Percentiles rank a stretch among this genome's conserved stretches.
These are phyloP conservation scores for Eristalis intricaria DNA, from an alignment of 2,888 invertebrate genomes.

Conservation along the genomic window DNA sequence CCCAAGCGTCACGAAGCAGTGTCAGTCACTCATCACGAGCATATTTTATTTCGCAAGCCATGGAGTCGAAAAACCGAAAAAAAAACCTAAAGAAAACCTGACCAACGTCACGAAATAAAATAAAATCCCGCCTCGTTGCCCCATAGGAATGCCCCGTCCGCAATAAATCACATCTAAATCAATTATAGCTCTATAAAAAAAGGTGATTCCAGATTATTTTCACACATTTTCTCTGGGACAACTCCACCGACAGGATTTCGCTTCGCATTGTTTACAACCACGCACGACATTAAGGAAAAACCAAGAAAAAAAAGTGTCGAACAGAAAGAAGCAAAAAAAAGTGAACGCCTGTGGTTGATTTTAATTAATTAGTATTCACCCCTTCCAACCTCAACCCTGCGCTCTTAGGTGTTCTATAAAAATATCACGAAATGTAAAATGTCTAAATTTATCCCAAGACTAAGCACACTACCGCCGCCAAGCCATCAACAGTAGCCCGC, in stretches of 20 bases:
- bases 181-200: background rate
- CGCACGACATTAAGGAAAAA: background rate
- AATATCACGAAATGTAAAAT: constrained; percentile 20
- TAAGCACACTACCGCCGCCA: background rate
- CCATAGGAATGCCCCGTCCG: background rate
- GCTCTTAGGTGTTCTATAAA: constrained; percentile 1
- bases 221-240: background rate
- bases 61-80: no score
- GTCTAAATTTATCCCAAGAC: constrained; percentile 32
- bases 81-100: background rate
- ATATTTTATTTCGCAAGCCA: background rate
- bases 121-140: background rate
- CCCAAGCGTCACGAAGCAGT: background rate
- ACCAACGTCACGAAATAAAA: background rate
- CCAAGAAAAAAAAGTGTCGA: background rate
- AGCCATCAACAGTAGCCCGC: background rate
- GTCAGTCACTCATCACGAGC: background rate
- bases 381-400: background rate
- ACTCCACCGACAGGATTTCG: background rate
- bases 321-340: background rate
- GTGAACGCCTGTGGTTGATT: constrained; percentile 23
- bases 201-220: background rate
- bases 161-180: background rate
- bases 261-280: constrained; percentile 28
- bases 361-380: constrained; percentile 33